phyloP scores from a whole-genome alignment of 2,797 vertebrate genomes.

The Simalia tracyae region DNA sequence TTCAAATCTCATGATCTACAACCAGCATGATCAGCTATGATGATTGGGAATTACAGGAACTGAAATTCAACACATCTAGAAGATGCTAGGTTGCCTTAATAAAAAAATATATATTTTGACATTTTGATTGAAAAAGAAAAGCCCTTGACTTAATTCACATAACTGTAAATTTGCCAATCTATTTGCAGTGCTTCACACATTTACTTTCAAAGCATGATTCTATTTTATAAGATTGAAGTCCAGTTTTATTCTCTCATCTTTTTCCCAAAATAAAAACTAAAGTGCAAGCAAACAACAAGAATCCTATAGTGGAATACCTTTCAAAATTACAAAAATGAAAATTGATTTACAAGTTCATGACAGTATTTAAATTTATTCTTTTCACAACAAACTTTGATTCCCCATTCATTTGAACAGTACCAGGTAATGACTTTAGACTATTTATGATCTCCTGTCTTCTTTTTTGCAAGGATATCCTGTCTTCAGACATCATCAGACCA shows the following conservation, averaged over 20 bases:
- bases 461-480: conserved; percentile 88
- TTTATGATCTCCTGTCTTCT: conserved; percentile 89
- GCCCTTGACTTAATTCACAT: background rate
- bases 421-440: conserved; percentile 82
- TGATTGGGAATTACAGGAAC: too few species aligned
- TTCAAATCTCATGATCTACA: too few species aligned
- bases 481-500: conserved; percentile 92
- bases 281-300: background rate
- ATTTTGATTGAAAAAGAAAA: background rate
- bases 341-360: background rate
- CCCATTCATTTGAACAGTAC: conserved; percentile 62
- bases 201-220: background rate
- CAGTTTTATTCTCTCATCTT: background rate
- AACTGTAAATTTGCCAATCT: background rate
- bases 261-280: background rate
- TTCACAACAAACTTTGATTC: conserved; percentile 65
- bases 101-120: background rate
- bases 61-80: too few species aligned
- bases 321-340: background rate
- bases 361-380: conserved; percentile 74
- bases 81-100: too few species aligned
- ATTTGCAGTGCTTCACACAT: background rate
- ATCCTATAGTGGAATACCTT: background rate
- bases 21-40: too few species aligned
- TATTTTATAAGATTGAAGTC: background rate